phyloP scores from a whole-genome alignment of 2,797 vertebrate species.

The Holocentrus rufus region DNA sequence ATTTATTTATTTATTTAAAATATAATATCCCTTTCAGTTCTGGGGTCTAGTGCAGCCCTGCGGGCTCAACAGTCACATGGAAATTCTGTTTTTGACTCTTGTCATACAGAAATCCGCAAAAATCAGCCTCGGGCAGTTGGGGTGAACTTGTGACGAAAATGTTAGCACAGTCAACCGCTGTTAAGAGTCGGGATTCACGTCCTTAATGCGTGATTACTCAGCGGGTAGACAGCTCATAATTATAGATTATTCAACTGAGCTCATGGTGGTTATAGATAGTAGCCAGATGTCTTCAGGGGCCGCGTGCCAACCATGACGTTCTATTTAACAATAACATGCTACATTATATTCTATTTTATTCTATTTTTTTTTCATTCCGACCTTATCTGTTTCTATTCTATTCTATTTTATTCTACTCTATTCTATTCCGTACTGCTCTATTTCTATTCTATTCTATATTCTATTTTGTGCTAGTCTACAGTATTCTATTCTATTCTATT shows the following conservation, averaged over 20 bases:
- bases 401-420: neutral
- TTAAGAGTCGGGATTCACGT: slow-evolving; percentile 44
- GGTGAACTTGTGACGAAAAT: slow-evolving; percentile 33
- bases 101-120: slow-evolving; percentile 58
- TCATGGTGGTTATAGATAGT: slow-evolving; percentile 60
- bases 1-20: no score
- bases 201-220: slow-evolving; percentile 74
- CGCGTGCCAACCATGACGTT: slow-evolving; percentile 55
- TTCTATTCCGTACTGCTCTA: no score
- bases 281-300: slow-evolving; percentile 47
- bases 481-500: neutral
- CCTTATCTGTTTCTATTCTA: neutral
- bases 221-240: slow-evolving; percentile 61
- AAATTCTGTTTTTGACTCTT: slow-evolving; percentile 47
- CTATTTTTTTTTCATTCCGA: no score
- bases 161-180: slow-evolving; percentile 54
- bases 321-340: slow-evolving; percentile 63
- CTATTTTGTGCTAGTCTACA: neutral
- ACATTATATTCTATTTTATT: neutral
- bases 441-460: slow-evolving; percentile 13
- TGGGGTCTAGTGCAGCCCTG: slow-evolving; percentile 32
- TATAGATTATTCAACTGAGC: slow-evolving; percentile 73
- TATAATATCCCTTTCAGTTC: neutral
- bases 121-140: neutral
- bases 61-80: slow-evolving; percentile 76